Evolutionary conservation across 2,797 vertebrate species (phyloP).

Genomic region (Psittacula derbiana): DNA sequence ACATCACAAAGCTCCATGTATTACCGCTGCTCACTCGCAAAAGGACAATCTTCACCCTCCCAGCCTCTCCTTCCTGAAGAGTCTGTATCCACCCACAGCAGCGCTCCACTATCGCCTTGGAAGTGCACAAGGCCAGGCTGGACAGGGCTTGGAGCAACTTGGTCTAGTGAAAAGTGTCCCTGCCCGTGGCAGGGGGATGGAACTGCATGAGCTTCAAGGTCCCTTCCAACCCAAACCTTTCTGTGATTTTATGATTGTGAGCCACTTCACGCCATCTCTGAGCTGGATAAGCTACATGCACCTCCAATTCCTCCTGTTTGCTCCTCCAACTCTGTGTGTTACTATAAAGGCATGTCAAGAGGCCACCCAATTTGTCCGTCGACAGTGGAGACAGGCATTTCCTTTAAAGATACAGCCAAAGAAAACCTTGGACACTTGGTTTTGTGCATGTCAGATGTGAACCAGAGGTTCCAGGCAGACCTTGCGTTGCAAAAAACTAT

Average conservation of each 20-base stretch:
- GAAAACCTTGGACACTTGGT: neutral
- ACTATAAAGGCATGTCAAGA: rapidly evolving
- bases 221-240: neutral
- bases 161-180: neutral
- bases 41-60: neutral
- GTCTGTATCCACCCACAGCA: neutral
- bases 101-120: neutral
- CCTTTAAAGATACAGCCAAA: neutral
- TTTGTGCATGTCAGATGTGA: neutral
- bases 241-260: neutral
- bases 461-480: neutral
- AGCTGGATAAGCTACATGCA: neutral
- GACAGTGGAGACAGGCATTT: neutral
- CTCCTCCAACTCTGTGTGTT: neutral
- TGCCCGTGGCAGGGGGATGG: neutral
- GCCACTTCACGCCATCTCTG: neutral
- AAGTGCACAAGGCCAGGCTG: neutral
- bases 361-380: neutral
- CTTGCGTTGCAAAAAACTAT: neutral
- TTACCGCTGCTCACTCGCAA: neutral
- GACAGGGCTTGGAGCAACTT: neutral
- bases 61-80: neutral
- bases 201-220: neutral
- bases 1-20: neutral
- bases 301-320: neutral